Conservation (phyloP, 2,797 vertebrate species). For the Etheostoma perlongum region DNA sequence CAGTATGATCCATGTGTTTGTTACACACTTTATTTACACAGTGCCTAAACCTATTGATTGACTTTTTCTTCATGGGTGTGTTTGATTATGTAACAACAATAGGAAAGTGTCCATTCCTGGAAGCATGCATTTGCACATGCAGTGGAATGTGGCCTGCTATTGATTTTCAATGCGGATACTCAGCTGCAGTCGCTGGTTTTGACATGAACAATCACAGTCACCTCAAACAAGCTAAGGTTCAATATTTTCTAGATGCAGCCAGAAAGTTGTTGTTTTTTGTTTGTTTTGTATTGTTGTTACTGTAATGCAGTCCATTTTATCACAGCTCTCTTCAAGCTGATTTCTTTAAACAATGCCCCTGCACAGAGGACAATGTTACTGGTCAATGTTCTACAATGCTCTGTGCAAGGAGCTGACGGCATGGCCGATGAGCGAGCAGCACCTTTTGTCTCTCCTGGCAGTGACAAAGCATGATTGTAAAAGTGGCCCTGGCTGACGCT, state of each 20-base stretch:
- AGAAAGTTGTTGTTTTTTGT: not conserved
- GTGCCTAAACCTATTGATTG: constrained; percentile 8
- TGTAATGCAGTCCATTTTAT: not conserved
- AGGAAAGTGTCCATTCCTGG: constrained; percentile 26
- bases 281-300: not conserved
- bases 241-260: constrained; percentile 24
- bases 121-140: constrained; percentile 53
- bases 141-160: constrained; percentile 54
- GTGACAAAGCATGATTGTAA: constrained; percentile 67
- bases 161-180: constrained; percentile 71
- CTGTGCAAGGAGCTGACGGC: constrained; percentile 52
- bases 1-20: not conserved
- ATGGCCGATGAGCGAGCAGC: constrained; percentile 32
- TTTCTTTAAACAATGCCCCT: not conserved
- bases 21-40: constrained; percentile 3
- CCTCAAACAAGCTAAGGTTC: constrained; percentile 27
- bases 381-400: constrained; percentile 30
- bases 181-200: constrained; percentile 24
- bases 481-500: constrained; percentile 32
- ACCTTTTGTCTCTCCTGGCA: constrained; percentile 73
- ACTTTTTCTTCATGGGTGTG: constrained; percentile 15
- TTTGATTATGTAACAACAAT: constrained; percentile 54
- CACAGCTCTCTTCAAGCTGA: constrained; percentile 1
- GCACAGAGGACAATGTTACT: not conserved
- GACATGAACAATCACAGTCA: constrained; percentile 30